Evolutionary conservation across 2,113 vertebrate species (phyloP).

Genomic region (Stomatorhinus ivindoensis): DNA sequence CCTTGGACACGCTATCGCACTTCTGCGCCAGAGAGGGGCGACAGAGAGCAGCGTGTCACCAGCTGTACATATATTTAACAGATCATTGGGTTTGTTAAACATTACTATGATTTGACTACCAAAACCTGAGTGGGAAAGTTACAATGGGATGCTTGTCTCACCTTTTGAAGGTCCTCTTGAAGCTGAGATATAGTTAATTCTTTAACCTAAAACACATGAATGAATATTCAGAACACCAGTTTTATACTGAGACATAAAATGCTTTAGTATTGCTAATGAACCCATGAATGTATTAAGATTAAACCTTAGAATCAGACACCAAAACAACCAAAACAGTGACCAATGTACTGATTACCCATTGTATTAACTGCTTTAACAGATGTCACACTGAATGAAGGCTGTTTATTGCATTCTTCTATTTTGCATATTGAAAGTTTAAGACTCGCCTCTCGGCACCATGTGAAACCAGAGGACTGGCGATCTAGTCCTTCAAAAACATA

Average conservation of each 20-base stretch:
- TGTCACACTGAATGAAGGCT: background rate
- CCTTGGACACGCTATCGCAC: slow-evolving; percentile 23
- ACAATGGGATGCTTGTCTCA: background rate
- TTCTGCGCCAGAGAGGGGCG: slow-evolving; percentile 19
- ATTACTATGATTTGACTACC: background rate
- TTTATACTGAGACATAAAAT: background rate
- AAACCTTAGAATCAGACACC: background rate
- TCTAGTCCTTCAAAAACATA: background rate
- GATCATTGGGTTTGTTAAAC: background rate
- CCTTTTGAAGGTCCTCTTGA: slow-evolving; percentile 38
- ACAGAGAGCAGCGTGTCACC: background rate
- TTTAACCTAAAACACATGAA: slow-evolving; percentile 38
- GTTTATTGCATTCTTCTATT: background rate
- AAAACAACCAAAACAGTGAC: background rate
- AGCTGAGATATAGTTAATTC: slow-evolving; percentile 31
- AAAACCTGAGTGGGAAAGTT: background rate
- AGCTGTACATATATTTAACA: background rate
- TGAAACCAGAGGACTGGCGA: background rate
- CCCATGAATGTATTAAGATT: background rate
- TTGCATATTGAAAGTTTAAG: background rate
- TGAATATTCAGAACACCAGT: background rate
- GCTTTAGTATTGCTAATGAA: background rate
- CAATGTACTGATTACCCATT: background rate
- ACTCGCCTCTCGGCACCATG: background rate
- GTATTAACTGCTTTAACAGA: background rate